A percentile compares a stretch with the other conserved stretches of the same genome.
Evolutionary conservation across 2,113 vertebrate genomes (phyloP).

Genomic region (Anarrhichthys ocellatus): DNA sequence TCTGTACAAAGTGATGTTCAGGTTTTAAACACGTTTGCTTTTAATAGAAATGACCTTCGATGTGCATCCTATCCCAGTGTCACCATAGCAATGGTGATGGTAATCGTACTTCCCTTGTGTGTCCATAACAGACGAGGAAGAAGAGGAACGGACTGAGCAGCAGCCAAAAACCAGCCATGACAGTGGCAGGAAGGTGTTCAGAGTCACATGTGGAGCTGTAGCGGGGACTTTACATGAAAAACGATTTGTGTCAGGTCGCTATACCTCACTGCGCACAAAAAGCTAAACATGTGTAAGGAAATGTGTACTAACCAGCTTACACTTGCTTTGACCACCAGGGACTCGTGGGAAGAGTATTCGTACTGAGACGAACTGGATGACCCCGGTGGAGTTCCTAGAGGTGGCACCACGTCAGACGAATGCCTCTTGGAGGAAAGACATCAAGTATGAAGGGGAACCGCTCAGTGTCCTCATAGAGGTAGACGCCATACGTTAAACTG

Average conservation of each 20-base stretch:
- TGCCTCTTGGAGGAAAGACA: constrained; percentile 72
- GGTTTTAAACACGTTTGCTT: background rate
- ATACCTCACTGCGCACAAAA: background rate
- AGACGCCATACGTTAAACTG: background rate
- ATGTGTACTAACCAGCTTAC: background rate
- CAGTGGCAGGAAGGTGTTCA: constrained; percentile 24
- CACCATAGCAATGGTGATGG: too few species aligned
- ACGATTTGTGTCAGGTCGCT: constrained; percentile 77
- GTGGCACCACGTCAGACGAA: background rate
- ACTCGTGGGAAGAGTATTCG: constrained; percentile 75
- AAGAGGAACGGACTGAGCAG: background rate
- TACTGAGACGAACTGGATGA: constrained; percentile 79
- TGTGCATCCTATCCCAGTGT: too few species aligned
- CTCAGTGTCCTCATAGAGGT: constrained; percentile 71
- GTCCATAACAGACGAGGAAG: constrained; percentile 29
- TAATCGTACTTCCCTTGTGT: background rate
- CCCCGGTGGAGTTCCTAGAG: constrained; percentile 67
- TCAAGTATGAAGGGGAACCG: constrained; percentile 66
- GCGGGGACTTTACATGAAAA: constrained; percentile 60
- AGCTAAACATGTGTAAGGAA: background rate
- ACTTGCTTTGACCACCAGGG: constrained; percentile 44
- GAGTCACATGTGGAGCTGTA: constrained; percentile 68
- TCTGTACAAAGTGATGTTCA: background rate
- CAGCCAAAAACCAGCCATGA: background rate
- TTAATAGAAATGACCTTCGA: too few species aligned